Conservation (phyloP, 2,888 invertebrate species). For the Diarsia dahlii region DNA sequence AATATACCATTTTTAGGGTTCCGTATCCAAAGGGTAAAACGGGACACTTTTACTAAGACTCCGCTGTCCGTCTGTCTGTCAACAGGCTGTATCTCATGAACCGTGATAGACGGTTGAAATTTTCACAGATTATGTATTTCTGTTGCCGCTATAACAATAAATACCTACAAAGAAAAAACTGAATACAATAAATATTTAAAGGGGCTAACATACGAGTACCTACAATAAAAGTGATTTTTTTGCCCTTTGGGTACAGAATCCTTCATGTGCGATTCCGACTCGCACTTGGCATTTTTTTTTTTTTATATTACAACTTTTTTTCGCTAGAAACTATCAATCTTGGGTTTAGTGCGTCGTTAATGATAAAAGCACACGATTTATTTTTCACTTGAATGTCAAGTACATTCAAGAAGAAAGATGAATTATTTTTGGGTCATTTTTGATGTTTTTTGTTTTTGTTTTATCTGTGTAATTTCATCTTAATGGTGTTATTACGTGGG, state of each 20-base stretch:
- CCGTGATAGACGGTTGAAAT: no score
- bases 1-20: not conserved
- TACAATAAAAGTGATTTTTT: no score
- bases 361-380: slow-evolving; percentile 21
- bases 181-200: no score
- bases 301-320: slow-evolving; percentile 15
- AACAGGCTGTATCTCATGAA: no score
- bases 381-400: not conserved
- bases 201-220: no score
- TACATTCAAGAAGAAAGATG: not conserved
- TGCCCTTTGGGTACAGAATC: no score
- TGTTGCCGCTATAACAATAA: no score
- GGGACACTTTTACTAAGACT: no score
- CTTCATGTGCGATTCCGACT: not conserved
- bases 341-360: not conserved
- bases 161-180: no score
- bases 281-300: not conserved
- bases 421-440: not conserved
- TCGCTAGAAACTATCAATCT: slow-evolving; percentile 22
- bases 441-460: slow-evolving; percentile 15
- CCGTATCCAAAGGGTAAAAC: no score
- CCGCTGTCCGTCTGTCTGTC: no score
- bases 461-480: slow-evolving; percentile 35
- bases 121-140: no score
- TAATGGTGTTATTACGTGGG: slow-evolving; percentile 21